These are phyloP conservation scores for Megaceryle maxima DNA, from an alignment of 2,113 vertebrate genomes.

Conservation along the genomic window DNA sequence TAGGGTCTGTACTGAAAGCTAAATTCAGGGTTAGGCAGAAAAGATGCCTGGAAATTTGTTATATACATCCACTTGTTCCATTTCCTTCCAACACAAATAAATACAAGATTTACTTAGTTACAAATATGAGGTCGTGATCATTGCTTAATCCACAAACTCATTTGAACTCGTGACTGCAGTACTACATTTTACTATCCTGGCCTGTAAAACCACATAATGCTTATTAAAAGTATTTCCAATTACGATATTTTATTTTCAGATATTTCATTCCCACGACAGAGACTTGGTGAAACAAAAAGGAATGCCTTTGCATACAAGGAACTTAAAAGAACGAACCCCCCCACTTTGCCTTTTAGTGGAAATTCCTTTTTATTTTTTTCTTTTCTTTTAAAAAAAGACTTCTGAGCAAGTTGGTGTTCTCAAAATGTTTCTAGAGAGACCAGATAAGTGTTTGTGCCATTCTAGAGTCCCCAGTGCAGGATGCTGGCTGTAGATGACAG, in stretches of 20 bases:
- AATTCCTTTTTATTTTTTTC: not conserved
- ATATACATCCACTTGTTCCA: not conserved
- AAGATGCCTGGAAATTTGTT: not conserved
- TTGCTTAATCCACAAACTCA: not conserved
- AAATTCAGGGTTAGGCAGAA: not conserved
- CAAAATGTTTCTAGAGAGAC: not conserved
- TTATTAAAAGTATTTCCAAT: not conserved
- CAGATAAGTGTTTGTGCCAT: not conserved
- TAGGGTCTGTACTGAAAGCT: not conserved
- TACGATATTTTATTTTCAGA: not conserved
- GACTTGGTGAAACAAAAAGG: not conserved
- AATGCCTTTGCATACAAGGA: not conserved
- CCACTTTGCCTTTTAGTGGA: not conserved
- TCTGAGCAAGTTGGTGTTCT: not conserved
- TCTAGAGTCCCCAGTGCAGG: not conserved
- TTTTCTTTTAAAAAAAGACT: not conserved
- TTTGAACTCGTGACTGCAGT: not conserved
- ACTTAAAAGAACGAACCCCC: not conserved
- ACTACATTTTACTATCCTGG: not conserved
- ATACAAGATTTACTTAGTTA: not conserved
- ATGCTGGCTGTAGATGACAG: not conserved
- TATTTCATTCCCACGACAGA: not conserved
- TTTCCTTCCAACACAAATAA: not conserved
- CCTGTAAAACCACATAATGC: not conserved
- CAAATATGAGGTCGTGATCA: not conserved